These are phyloP conservation scores for Drosophila lutescens DNA, from an alignment of 2,888 invertebrate genomes.

Conservation along the genomic window DNA sequence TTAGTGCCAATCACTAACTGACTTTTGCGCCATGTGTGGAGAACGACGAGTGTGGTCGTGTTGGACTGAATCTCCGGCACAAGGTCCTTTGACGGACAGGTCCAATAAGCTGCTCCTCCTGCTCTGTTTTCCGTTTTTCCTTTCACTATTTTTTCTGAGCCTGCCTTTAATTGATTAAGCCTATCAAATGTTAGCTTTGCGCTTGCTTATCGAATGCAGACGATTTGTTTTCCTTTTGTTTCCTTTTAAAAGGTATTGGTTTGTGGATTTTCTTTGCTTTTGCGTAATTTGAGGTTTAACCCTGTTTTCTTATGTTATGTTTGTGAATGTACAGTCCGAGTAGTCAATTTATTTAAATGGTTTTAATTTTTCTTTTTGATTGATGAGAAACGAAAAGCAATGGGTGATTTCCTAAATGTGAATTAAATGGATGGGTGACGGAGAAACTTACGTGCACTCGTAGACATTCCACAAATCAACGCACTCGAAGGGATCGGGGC, in stretches of 20 bases:
- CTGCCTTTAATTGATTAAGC: slow-evolving; percentile 70
- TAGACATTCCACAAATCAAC: slow-evolving; percentile 99
- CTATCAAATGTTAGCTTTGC: slow-evolving; percentile 55
- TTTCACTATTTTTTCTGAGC: slow-evolving; percentile 14
- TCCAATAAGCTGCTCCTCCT: slow-evolving; percentile 32
- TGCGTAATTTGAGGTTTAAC: slow-evolving; percentile 10
- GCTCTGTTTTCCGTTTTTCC: slow-evolving; percentile 1
- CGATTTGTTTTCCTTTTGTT: slow-evolving; percentile 22
- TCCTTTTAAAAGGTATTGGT: slow-evolving; percentile 24
- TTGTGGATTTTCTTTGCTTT: slow-evolving; percentile 35
- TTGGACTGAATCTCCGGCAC: slow-evolving; percentile 19
- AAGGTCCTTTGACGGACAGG: slow-evolving; percentile 48
- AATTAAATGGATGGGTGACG: not conserved
- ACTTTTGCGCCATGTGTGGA: slow-evolving; percentile 38
- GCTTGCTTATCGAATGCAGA: slow-evolving; percentile 23
- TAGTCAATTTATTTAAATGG: slow-evolving; percentile 40
- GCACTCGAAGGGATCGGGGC: slow-evolving; percentile 96
- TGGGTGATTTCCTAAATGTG: slow-evolving; percentile 27
- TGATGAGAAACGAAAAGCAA: slow-evolving; percentile 58
- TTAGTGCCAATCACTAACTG: slow-evolving; percentile 53
- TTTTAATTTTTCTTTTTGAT: slow-evolving; percentile 29
- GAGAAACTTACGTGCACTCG: slow-evolving; percentile 95
- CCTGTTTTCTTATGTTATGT: not conserved
- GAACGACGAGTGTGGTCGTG: slow-evolving; percentile 17
- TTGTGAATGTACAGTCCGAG: slow-evolving; percentile 50